Evolutionary conservation across 2,888 invertebrate genomes (phyloP), one percentile per base, ranked within the genome.

Genomic region (Amphiduros pacificus): DNA sequence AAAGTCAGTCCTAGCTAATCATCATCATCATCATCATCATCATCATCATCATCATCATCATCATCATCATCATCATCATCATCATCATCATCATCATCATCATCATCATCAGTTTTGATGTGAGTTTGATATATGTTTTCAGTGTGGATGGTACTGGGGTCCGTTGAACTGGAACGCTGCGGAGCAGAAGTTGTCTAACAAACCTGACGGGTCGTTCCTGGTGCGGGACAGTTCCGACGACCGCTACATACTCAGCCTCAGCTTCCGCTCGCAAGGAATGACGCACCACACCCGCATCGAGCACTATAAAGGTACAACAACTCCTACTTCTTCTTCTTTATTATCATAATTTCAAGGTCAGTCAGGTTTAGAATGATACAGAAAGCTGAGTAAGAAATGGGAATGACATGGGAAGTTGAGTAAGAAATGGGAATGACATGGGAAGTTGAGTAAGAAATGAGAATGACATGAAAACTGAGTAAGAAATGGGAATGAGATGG

Each of bases 61-160:
- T 55, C 40, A 22, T 14, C 24, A 27, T 14, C 20, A 40, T 40
- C 22, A 55, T 40, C 40, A 40, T 24, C 55, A 1, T 40, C 40
- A 20, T 40, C 40, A 22, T 40, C 55, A 40, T 40, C 55, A 1
- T 6, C n/a, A 1, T 40, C 55, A 11, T 55, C 9, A 6, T 55
- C 27, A 40, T 55, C 24, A 29, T 29, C 55, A 26, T 55, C 55
- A 24, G n/a, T 51, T 27, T 9, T 26, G 2, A 6, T 51, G n/a
- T n/a, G n/a, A n/a, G n/a, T n/a, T n/a, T n/a, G n/a, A n/a, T n/a
- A n/a, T n/a, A n/a, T n/a, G n/a, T n/a, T 60, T 60, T 11, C 72
- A 82, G 82, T 75, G 76, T 72, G 79, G 79, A 24, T 91, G 91
- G 91, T 92, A 92, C 79, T 92, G 91, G 91, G 92, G 91, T 20